Evolutionary conservation across 2,113 vertebrate species (phyloP), one percentile per base, ranked within the genome.

Genomic region (Harpagus bidentatus): DNA sequence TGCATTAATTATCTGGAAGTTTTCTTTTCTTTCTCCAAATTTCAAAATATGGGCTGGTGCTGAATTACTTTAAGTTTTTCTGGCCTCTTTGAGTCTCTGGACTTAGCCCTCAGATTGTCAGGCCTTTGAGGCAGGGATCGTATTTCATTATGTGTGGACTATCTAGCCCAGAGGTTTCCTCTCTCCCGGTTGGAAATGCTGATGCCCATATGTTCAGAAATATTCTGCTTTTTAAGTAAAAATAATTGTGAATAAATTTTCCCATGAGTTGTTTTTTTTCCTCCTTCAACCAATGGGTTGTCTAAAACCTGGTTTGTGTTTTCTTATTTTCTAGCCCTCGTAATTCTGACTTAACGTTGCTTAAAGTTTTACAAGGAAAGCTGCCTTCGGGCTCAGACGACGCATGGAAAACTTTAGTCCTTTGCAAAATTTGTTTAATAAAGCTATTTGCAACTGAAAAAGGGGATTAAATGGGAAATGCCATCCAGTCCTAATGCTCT

Each of bases 321-420:
- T 95, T 63, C 77, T 79, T 77, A 32, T 62, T 94, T 85, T 87
- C 78, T 87, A n/a, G 62, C 0, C 3, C 66, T 93, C 40, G 1
- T 85, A 88, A 82, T 40, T 91, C 61, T 0, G 3, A 65, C 70
- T 80, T 89, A 67, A 86, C 0, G 0, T 43, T 58, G 38, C 94
- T 86, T 84, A 8, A 93, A 82, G 48, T 73, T 94, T 96, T 95
- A 82, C 56, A 76, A 80, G 95, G 48, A 91, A 87, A 80, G 48
- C 62, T 85, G 95, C 95, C 90, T 94, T 90, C 2, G 3, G 78
- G 93, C 85, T 97, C 50, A 40, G 85, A 29, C 7, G 0, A 82
- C 1, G 48, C 2, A 0, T 38, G 74, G 87, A 95, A 94, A 88
- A 88, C 40, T 82, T 82, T 2, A 85, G 66, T 65, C 78, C 73